Base-by-base conservation (phyloP, 1,140 invertebrate species). In the Coptotermes formosanus region DNA sequence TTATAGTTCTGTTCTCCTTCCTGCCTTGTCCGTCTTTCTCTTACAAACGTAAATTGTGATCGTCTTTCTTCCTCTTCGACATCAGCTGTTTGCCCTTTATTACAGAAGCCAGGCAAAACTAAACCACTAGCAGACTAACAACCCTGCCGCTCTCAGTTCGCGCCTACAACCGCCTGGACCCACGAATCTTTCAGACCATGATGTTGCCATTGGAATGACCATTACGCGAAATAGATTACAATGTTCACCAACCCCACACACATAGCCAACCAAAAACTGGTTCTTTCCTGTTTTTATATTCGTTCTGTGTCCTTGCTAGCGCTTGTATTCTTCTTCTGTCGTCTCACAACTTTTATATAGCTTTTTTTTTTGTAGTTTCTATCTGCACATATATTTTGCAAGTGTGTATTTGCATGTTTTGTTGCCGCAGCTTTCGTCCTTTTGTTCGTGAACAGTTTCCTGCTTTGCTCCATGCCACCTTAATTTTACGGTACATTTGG, bases 1-100 rank as follows among this genome's bases (percentile, higher is more conserved):
- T 59, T 6, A 59, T 59, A 59, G 25, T 25, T 16, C 59, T 64
- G 9, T 64, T n/a, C 59, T 64, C 25, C n/a, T 75, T 75, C 64
- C 9, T 75, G 6, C 9, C 6, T 30, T 30, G n/a, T 30, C 64
- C 14, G 14, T 75, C 64, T 75, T 75, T 75, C 64, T 75, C 64
- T n/a, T 75, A 75, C 64, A 75, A 25, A 75, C n/a, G 14, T 30
- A 75, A 30, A 75, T 25, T 30, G n/a, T 75, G n/a, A 75, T 30
- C 2, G n/a, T 30, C 64, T 14, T 30, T 75, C 64, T 25, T 75
- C n/a, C 8, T 75, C 64, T 75, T 30, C 64, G 30, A 75, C 64
- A 75, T 75, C 64, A 75, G 64, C 64, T 75, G 64, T 75, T 75
- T 75, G 19, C 59, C 59, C 59, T 64, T 64, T 64, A 64, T 64